Conservation (phyloP, 2,888 invertebrate species). For the Erebia palarica region DNA sequence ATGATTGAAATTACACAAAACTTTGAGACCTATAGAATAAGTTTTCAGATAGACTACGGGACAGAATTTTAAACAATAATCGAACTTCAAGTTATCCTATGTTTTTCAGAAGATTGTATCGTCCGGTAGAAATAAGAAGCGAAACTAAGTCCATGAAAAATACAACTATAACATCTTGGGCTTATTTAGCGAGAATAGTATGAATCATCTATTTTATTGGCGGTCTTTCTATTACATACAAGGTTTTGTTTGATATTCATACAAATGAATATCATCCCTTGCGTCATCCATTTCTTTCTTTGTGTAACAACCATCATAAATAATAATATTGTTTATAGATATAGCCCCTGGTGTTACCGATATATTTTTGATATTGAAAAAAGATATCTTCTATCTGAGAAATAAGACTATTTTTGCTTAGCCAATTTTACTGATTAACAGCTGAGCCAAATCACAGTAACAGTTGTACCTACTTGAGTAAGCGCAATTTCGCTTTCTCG, state of each 20-base stretch:
- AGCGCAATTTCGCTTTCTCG: too few species aligned
- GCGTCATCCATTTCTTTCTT: slow-evolving; percentile 8
- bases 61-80: too few species aligned
- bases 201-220: neutral
- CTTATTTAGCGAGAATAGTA: neutral
- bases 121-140: neutral
- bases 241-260: slow-evolving; percentile 6
- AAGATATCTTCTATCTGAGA: neutral
- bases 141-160: neutral
- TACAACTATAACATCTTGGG: neutral
- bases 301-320: neutral
- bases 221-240: neutral
- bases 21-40: too few species aligned
- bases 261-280: neutral
- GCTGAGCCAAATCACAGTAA: too few species aligned
- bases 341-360: neutral
- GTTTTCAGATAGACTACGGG: too few species aligned
- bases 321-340: neutral
- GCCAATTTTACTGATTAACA: too few species aligned
- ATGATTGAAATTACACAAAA: too few species aligned
- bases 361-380: neutral
- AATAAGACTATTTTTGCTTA: too few species aligned
- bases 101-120: neutral
- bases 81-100: too few species aligned
- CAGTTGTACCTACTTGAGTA: too few species aligned